Evolutionary conservation across 1,140 invertebrate genomes (phyloP).

Genomic region (Meloidogyne exigua): DNA sequence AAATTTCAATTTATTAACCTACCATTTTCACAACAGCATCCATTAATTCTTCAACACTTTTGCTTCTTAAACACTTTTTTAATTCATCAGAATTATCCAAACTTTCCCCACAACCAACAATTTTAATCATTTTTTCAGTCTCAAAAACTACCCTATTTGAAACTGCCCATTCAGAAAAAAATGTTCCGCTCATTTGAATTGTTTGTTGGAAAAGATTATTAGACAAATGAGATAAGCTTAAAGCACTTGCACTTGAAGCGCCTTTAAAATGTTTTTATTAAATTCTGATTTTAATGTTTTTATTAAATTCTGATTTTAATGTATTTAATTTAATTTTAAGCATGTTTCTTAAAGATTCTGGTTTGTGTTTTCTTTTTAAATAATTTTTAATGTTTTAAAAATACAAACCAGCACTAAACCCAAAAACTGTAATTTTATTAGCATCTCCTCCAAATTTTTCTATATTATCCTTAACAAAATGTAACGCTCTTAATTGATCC

Average conservation of each 20-base stretch:
- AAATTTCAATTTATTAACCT: background rate
- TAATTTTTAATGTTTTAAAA: too few relatives aligned
- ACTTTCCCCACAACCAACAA: conserved; percentile 22
- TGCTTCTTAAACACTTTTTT: conserved; percentile 36
- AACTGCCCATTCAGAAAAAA: conserved; percentile 28
- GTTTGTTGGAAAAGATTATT: conserved; percentile 30
- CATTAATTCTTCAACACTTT: conserved; percentile 26
- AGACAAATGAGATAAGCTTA: conserved; percentile 26
- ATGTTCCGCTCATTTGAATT: conserved; percentile 40
- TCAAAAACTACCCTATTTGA: conserved; percentile 22
- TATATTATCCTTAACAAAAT: conserved; percentile 65
- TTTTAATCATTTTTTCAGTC: conserved; percentile 38
- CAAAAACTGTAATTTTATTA: conserved; percentile 30
- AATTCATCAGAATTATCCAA: conserved; percentile 21
- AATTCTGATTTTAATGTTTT: too few relatives aligned
- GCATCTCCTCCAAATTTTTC: conserved; percentile 68
- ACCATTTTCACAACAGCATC: conserved; percentile 32
- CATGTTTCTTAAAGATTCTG: too few relatives aligned
- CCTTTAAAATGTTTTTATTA: background rate
- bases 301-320: too few relatives aligned
- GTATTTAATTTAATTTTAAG: too few relatives aligned
- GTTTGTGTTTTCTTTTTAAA: too few relatives aligned
- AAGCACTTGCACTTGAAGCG: conserved; percentile 26
- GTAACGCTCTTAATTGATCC: conserved; percentile 62
- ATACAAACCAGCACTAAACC: conserved; percentile 32